These are phyloP conservation scores for Homarus gammarus DNA, from an alignment of 2,888 invertebrate species.

Conservation along the genomic window DNA sequence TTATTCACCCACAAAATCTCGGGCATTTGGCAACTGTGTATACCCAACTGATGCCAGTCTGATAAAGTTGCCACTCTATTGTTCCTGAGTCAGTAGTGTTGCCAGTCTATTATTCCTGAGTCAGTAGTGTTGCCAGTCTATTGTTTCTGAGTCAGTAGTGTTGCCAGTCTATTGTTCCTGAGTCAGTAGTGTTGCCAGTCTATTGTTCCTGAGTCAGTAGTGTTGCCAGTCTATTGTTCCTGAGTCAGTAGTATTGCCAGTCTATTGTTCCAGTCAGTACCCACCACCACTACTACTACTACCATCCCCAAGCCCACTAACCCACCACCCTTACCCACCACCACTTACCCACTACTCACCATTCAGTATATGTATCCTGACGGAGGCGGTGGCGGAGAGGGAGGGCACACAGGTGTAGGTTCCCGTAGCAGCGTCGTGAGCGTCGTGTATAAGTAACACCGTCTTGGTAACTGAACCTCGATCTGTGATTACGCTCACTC, in stretches of 20 bases:
- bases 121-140: too few relatives aligned
- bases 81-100: too few relatives aligned
- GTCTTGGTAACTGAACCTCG: conserved; percentile 70
- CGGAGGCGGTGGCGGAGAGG: conserved; percentile 67
- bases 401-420: conserved; percentile 74
- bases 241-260: too few relatives aligned
- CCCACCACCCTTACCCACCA: not conserved
- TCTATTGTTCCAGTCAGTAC: too few relatives aligned
- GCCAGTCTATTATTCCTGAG: too few relatives aligned
- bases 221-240: too few relatives aligned
- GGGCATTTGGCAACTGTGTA: not conserved
- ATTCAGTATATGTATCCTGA: conserved; percentile 74
- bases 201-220: too few relatives aligned
- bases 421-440: conserved; percentile 66
- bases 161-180: too few relatives aligned
- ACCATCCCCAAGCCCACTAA: too few relatives aligned
- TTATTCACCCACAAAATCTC: not conserved
- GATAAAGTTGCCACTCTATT: not conserved
- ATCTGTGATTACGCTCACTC: conserved; percentile 73
- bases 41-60: not conserved
- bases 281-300: too few relatives aligned
- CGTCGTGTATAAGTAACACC: conserved; percentile 73
- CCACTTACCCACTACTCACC: conserved; percentile 47
- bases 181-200: too few relatives aligned
- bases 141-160: too few relatives aligned